Base-by-base conservation (phyloP, 2,797 vertebrate genomes). In the Loriculus beryllinus region DNA sequence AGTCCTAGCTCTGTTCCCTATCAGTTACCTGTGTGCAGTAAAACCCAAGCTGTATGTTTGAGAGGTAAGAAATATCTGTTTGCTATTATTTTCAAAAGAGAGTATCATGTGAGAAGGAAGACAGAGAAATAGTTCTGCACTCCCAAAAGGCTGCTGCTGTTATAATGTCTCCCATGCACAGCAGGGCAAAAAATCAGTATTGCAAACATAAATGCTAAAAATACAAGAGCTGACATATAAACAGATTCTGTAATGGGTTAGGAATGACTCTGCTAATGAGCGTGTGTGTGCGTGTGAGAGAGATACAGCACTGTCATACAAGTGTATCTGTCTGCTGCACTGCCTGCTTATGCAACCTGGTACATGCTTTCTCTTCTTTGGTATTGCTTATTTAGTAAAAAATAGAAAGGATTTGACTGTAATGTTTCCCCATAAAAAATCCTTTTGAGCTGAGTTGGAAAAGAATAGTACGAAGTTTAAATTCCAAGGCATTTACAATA, bases 221-320 rank as follows among this genome's bases (percentile, higher is more conserved):
- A 93, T 89, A 93, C 33, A 49, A 92, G 85, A 84, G 57, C 90
- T 63, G 80, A 91, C 76, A 83, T 33, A 92, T 59, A 95, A 95
- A 72, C 72, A 81, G 28, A 67, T 94, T 92, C 88, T 94, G 85
- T 95, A 91, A 95, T 88, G 79, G 56, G 43, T 90, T 86, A 90
- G 86, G 88, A 96, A 95, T 95, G 63, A 62, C 40, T 64, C 68
- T 54, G 42, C 17, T 2, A 2, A 37, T 81, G 80, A 86, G 19
- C 14, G 12, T 45, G 29, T 26, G n/a, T 33, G 15, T 67, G 21
- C 39, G 20, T 26, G 22, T 9, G 20, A 47, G 60, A 56, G 60
- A n/a, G 25, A 49, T 9, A 37, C 45, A 33, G 28, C 0, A 0
- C 7, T 47, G 28, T 71, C 3, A 0, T 37, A 40, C 57, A 37